Evolutionary conservation across 2,888 invertebrate species (phyloP).

Genomic region (Lasiommata megera): DNA sequence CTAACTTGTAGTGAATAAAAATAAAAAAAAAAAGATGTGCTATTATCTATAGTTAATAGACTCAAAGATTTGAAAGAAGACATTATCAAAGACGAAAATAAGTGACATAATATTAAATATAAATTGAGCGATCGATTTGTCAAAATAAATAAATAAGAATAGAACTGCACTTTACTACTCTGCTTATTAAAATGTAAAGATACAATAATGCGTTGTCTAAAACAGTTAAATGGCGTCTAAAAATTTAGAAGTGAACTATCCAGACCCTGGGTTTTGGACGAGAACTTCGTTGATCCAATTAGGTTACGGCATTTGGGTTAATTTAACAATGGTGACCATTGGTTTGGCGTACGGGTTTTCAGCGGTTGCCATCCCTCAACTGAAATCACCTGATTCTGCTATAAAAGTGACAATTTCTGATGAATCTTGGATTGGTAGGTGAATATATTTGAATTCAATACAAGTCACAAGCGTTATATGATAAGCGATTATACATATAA

Average conservation of each 20-base stretch:
- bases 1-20: no score
- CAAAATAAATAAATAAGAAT: constrained; percentile 1
- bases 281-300: constrained; percentile 53
- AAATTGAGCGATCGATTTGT: not conserved
- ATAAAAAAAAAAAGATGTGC: no score
- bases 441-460: no score
- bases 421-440: constrained; percentile 81
- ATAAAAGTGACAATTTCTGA: constrained; percentile 66
- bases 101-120: not conserved
- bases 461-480: no score
- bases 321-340: constrained; percentile 79
- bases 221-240: constrained; percentile 16
- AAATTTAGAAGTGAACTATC: constrained; percentile 26
- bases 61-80: no score
- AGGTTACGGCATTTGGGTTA: constrained; percentile 59
- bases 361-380: constrained; percentile 81
- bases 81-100: no score
- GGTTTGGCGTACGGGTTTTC: constrained; percentile 83
- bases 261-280: constrained; percentile 51
- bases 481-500: no score
- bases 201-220: not conserved
- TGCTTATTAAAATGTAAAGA: not conserved
- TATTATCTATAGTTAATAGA: no score
- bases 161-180: not conserved
- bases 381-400: constrained; percentile 56